These are phyloP conservation scores for Poeciliopsis occidentalis DNA, from an alignment of 2,113 vertebrate genomes.

Conservation along the genomic window DNA sequence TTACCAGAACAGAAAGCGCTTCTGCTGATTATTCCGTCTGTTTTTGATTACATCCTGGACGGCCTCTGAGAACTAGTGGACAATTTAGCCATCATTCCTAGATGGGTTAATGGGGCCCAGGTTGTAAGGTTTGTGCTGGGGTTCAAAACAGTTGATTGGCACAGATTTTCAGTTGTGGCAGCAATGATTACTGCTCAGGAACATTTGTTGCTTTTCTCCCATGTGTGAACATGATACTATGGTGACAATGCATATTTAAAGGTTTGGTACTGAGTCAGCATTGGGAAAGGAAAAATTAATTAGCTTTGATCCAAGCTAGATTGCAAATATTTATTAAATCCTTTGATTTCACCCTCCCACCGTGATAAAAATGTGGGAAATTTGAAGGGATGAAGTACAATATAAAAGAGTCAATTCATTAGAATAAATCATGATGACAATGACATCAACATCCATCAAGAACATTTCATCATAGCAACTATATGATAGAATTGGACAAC, in stretches of 20 bases:
- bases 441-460: background rate
- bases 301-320: background rate
- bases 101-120: slow-evolving; percentile 59
- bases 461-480: background rate
- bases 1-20: slow-evolving; percentile 72
- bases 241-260: slow-evolving; percentile 1
- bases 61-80: slow-evolving; percentile 40
- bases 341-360: background rate
- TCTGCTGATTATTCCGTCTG: slow-evolving; percentile 78
- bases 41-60: slow-evolving; percentile 74
- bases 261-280: background rate
- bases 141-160: slow-evolving; percentile 62
- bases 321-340: background rate
- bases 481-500: background rate
- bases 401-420: no score
- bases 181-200: slow-evolving; percentile 22
- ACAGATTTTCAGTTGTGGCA: slow-evolving; percentile 44
- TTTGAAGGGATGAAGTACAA: background rate
- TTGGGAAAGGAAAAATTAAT: background rate
- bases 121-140: slow-evolving; percentile 38
- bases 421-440: background rate
- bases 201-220: slow-evolving; percentile 10
- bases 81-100: slow-evolving; percentile 64
- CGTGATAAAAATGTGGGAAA: background rate
- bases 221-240: background rate